phyloP scores from a whole-genome alignment of 2,113 vertebrate genomes.

The Haemorhous mexicanus region DNA sequence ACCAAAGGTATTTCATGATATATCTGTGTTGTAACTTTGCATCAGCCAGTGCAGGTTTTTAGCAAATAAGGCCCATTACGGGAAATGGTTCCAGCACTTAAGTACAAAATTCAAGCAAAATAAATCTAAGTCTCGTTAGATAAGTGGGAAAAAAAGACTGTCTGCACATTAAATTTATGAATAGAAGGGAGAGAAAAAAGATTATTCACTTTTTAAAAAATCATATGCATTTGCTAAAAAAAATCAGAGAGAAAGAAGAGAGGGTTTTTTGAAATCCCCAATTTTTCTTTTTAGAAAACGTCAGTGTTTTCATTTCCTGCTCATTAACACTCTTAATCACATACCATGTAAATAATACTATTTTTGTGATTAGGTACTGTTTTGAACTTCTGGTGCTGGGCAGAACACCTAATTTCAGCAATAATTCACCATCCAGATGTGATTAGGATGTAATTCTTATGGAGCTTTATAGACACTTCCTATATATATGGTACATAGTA shows the following conservation, averaged over 20 bases:
- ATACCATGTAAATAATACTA: background rate
- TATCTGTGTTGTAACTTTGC: background rate
- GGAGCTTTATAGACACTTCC: background rate
- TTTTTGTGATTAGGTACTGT: background rate
- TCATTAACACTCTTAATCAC: background rate
- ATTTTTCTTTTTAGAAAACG: background rate
- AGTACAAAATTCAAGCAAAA: background rate
- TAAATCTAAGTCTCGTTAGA: background rate
- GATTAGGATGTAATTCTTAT: background rate
- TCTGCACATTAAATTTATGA: background rate
- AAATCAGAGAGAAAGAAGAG: background rate
- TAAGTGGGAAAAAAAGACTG: background rate
- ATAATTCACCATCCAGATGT: background rate
- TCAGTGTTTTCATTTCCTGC: background rate
- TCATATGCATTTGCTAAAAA: background rate
- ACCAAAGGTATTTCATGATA: background rate
- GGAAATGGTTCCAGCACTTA: background rate
- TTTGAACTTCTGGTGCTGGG: background rate
- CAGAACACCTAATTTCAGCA: background rate
- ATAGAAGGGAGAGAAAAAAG: background rate
- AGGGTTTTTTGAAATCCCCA: background rate
- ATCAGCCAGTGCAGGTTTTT: background rate
- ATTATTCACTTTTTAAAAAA: background rate
- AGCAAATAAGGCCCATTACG: background rate
- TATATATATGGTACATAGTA: background rate